Evolutionary conservation across 2,113 vertebrate species (phyloP), one percentile per base, ranked within the genome.

Genomic region (Gymnobelideus leadbeateri): DNA sequence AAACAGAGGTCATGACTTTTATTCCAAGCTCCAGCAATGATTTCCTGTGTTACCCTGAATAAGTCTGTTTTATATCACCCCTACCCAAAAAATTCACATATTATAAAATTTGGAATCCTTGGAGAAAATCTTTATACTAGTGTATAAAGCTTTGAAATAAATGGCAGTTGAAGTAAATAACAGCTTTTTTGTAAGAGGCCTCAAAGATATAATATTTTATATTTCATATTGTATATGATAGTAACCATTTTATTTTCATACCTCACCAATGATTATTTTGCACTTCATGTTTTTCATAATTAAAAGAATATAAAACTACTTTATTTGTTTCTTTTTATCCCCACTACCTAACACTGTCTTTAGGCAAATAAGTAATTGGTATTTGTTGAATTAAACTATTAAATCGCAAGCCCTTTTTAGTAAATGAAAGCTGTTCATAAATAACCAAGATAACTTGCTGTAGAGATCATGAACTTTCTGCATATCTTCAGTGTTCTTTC

Each of bases 91-190:
- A 54, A 43, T 55, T 25, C 37, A 26, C 14, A 53, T 52, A 49
- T 8, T 52, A 55, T 3, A 52, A 89, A 53, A 89, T 89, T 14
- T 89, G 24, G n/a, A 51, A 89, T 89, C 19, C 43, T 55, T 89
- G 51, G 14, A 89, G 68, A 89, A 89, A 96, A 95, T 49, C 43
- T 21, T 91, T 94, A 28, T 90, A 93, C 47, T 94, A 26, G 25
- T 55, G 90, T 93, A 95, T 91, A 91, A 91, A 26, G n/a, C 46
- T 89, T 11, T 89, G 5, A 91, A 91, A 54, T 95, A 94, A 97
- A 93, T 50, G 11, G 19, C 91, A 2, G 93, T 94, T 16, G 91
- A 96, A 91, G 25, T 89, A 28, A 89, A n/a, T 46, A 94, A 90
- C 10, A 54, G 16, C 84, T 89, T 43, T 91, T 16, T 96, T 95